Evolutionary conservation across 2,113 vertebrate genomes (phyloP), one percentile per base, ranked within the genome.

Genomic region (Zosterops japonicus): DNA sequence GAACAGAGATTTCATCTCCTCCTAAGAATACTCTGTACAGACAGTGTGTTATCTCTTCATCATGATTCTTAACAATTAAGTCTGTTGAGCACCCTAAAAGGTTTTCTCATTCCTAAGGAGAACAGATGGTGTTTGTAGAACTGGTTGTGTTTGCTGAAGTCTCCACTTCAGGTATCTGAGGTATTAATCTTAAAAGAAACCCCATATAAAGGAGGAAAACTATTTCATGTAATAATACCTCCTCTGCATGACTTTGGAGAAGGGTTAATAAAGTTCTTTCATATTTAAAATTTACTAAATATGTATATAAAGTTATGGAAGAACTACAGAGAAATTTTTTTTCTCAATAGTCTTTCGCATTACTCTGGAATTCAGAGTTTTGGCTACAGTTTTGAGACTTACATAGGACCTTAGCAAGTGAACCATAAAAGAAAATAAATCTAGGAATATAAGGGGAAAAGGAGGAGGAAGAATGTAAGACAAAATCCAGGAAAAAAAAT

Each of bases 381-480:
- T 94, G 11, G 23, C 36, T 74, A 18, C 41, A 69, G n/a, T 87
- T 84, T 83, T 64, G 83, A 80, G 85, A 92, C 83, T 97, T 94
- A 39, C 68, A 36, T 47, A n/a, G 86, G 74, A 93, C 57, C 82
- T 90, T 95, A 90, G 78, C 90, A 89, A 44, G 9, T 81, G 92
- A 98, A 96, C 86, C 52, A 5, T 93, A 94, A 93, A 93, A 94
- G 75, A 96, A 95, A 98, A 92, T 67, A 96, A 89, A 94, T 97
- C 89, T 91, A 84, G 93, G 72, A 63, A 56, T 76, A 23, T n/a
- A 46, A 28, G 5, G 46, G 14, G n/a, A 12, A 52, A 85, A 44
- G 41, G 9, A 81, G 14, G 3, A 60, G n/a, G 13, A 80, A n/a
- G 2, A 52, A 7, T 16, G 7, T 60, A n/a, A 60, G 77, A 77